Base-by-base conservation (phyloP, 2,888 invertebrate genomes). In the Sminthurinus aureus region DNA sequence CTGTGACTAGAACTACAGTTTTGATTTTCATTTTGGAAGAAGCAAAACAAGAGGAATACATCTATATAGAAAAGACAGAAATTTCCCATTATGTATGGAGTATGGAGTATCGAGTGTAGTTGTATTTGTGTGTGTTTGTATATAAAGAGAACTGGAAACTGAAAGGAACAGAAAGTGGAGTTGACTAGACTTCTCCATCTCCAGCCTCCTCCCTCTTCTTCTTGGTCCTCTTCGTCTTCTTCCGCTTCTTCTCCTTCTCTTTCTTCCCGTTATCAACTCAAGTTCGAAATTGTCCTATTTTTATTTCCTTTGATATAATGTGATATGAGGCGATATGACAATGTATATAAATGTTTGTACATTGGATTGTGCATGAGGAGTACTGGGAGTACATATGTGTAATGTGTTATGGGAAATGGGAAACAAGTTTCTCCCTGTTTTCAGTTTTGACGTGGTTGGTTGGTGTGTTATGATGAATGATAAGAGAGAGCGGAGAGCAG, bases 271-370 rank as follows among this genome's bases (percentile, higher is more conserved):
- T 78, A 78, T 78, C 78, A 76, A 76, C 52, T 76, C 52, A 22
- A 75, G 64, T 64, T 58, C 24, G 50, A 78, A 78, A 78, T 78
- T 78, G 78, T 78, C 78, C 78, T 51, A 78, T 78, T 78, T 78
- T 78, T 78, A 78, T 78, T 22, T 76, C 50, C n/a, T 74, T 11
- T 58, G 18, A 15, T 58, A 58, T 58, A 18, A 18, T 58, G 13
- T 18, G 67, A 20, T 20, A 69, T 69, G 22, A 20, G 24, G 2
- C 50, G 74, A 22, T 12, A 22, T 13, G 12, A 11, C 24, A 8
- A 74, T 24, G 11, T 74, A 12, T 74, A 74, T 74, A 71, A 13
- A 71, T 24, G 71, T 71, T 20, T 22, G 71, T 22, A 71, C n/a
- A 20, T 20, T 22, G 38, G 3, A 38, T 38, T 38, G 38, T 38